Evolutionary conservation across 2,113 vertebrate genomes (phyloP), one percentile per base, ranked within the genome.

Genomic region (Brachypodius melanocephalos): DNA sequence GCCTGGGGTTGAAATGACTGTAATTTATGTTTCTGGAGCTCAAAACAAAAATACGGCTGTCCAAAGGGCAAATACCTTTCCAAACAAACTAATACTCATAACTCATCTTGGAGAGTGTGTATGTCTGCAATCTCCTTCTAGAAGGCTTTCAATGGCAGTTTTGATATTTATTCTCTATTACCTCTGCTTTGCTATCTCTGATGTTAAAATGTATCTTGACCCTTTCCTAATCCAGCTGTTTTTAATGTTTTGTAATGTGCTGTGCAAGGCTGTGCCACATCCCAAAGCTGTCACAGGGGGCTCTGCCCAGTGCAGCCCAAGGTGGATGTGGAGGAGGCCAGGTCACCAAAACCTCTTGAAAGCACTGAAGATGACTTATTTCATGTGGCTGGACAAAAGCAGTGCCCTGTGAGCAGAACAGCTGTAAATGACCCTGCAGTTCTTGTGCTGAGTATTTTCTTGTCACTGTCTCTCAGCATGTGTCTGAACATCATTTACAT

Each of bases 21-120:
- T 96, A 96, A 93, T 90, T 92, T 97, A 96, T 97, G 72, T 85
- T 90, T 80, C 95, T 89, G 93, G 85, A 97, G 89, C 90, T 84
- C 58, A 69, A 74, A 93, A 95, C 57, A 95, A 82, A 96, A 97
- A 74, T 78, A 93, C 52, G 58, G 90, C 45, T 94, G 76, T 86
- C 95, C 85, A 96, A 97, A 97, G 96, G 83, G 85, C 95, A 97
- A 96, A 96, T 95, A 95, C 88, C 95, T 89, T 91, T 85, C 84
- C 85, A 83, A 72, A 40, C 45, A 79, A 28, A 54, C 76, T 88
- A 81, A 87, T 84, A 69, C 51, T 94, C 92, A 57, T 95, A 86
- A 85, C 88, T 96, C 78, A 85, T 25, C 38, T 25, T 2, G 34
- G 52, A 59, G 52, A 16, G 3, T n/a, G 34, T 18, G 28, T 67